Evolutionary conservation across 2,888 invertebrate species (phyloP), one percentile per base, ranked within the genome.

Genomic region (Acrocera orbiculus): DNA sequence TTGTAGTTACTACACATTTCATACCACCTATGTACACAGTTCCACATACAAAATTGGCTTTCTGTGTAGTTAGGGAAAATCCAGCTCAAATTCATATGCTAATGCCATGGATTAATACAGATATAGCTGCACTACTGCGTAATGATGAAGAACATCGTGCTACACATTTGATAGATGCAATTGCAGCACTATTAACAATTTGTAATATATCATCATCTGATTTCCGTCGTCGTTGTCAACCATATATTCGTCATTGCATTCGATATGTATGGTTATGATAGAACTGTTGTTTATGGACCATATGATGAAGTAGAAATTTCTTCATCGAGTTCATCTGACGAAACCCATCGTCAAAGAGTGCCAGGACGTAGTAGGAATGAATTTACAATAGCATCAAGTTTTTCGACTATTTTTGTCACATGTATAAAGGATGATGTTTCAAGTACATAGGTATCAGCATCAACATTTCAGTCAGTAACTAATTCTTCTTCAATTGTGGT

Each of bases 91-190:
- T 77, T 41, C 77, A 81, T 53, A 73, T 92, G 2, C 64, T 93
- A 34, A 73, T 82, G 40, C 83, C 83, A 2, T 93, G 89, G 86
- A 63, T 93, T 19, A 78, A 78, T 54, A 67, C 93, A 41, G 92
- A 93, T 58, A 63, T 93, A 17, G 70, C 73, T 45, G 64, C 89
- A 32, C 43, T 58, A 31, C 58, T 86, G 16, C 67, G 70, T 42
- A 70, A 71, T 43, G 69, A 72, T 47, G 58, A 66, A 3, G 47
- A 53, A 4, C 69, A 70, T 11, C 69, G 72, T 47, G 69, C 77
- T 35, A 65, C 72, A 28, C 71, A 73, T 46, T 75, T 83, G 1
- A 52, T 78, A 49, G 61, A 74, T 36, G 62, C 73, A 15, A 77
- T 90, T 37, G 59, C 79, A 49, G 73, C 75, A 27, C 61, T 76